Evolutionary conservation across 92 coral and sea anemone species (phyloP).

Genomic region (Paragorgia papillata): DNA sequence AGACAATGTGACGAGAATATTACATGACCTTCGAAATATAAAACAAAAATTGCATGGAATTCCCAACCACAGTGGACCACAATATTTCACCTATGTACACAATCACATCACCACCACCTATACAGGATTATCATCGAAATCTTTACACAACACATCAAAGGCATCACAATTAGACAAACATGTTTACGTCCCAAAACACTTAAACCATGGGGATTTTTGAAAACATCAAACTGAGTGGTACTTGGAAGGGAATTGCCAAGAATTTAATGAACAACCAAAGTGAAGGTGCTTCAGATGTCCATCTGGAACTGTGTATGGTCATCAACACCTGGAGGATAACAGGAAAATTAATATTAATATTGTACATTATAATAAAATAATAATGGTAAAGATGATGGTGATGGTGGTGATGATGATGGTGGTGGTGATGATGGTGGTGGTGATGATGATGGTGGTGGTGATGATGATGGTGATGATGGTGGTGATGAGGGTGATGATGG

Average conservation of each 20-base stretch:
- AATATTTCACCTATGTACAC: conserved; percentile 10
- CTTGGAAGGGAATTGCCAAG: conserved; percentile 33
- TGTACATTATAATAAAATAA: too few species aligned
- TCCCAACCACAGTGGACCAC: conserved; percentile 20
- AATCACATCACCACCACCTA: background rate
- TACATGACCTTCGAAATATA: background rate
- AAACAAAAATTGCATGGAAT: conserved; percentile 19
- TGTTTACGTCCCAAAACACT: background rate
- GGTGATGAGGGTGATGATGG: too few species aligned
- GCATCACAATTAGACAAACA: background rate
- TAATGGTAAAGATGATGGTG: too few species aligned
- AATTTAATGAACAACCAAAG: background rate
- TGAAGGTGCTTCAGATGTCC: conserved; percentile 67
- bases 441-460: too few species aligned
- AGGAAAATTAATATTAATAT: background rate
- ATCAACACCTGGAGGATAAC: conserved; percentile 51
- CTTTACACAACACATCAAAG: background rate
- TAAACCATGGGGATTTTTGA: conserved; percentile 3
- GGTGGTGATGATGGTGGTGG: too few species aligned
- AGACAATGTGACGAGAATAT: background rate
- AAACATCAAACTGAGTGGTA: background rate
- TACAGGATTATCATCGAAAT: background rate
- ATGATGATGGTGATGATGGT: too few species aligned
- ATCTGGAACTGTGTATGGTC: conserved; percentile 94
- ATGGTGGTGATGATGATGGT: too few species aligned